Base-by-base conservation (phyloP, 2,797 vertebrate species). In the Merluccius polli region DNA sequence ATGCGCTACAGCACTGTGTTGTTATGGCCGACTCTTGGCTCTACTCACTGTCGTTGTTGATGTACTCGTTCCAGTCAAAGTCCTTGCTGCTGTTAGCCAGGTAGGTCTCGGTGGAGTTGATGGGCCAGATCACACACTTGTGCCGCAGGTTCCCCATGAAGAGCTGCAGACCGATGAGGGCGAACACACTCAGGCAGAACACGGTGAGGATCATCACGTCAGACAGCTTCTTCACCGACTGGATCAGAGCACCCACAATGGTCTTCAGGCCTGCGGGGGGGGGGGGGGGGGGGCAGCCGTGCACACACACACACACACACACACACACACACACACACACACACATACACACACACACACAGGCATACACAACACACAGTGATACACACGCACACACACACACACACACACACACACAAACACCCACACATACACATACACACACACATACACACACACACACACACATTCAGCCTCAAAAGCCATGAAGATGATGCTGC, bases 181-280 rank as follows among this genome's bases (percentile, higher is more conserved):
- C 98, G 73, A 99, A 99, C 82, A 99, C 98, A 71, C 98, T 99
- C 92, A 99, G 94, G 84, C 98, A 99, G 93, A 99, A 99, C 75
- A 99, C 98, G 0, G 98, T 99, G 90, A 99, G 91, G 93, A 99
- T 99, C 98, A 99, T 99, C 89, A 99, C 98, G n/a, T 99, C 98
- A 0, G 98, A 98, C 85, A 99, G 95, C 92, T 99, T 99, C 96
- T 99, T 99, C 93, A 99, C 98, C 0, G 98, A 99, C 93, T 99
- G 98, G 88, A 99, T 98, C n/a, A 99, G 94, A 90, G 98, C 98
- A 0, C 98, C 98, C 80, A 99, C 98, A 9, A 99, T 99, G 89
- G 98, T 99, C 95, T 99, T 99, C 93, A 99, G 87, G 88, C 98
- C 98, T 99, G 91, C 59, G 9, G 41, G 41, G 2, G 24, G 24